Evolutionary conservation across 2,888 invertebrate species (phyloP).

Genomic region (Xylota segnis): DNA sequence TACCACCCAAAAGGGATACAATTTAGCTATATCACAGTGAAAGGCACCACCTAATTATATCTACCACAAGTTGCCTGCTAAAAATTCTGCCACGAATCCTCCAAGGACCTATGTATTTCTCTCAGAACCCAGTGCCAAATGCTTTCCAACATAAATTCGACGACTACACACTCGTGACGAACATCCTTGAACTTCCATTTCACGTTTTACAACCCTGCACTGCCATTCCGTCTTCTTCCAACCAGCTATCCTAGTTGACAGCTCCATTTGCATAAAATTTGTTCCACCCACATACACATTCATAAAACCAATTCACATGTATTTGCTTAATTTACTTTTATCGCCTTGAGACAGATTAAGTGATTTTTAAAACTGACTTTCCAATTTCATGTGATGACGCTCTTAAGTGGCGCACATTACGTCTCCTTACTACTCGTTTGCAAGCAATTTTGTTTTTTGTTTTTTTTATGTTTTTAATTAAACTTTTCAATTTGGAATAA

Average conservation of each 20-base stretch:
- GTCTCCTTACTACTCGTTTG: neutral
- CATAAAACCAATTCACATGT: slow-evolving; percentile 38
- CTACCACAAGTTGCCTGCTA: too few relatives aligned
- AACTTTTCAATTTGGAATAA: slow-evolving; percentile 60
- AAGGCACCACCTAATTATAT: too few relatives aligned
- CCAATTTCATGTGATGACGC: slow-evolving; percentile 43
- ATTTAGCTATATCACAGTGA: too few relatives aligned
- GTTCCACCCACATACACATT: neutral
- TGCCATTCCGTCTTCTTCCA: neutral
- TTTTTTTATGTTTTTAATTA: slow-evolving; percentile 59
- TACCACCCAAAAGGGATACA: too few relatives aligned
- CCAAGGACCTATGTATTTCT: too few relatives aligned
- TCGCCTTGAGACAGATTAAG: slow-evolving; percentile 32
- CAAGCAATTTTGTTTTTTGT: slow-evolving; percentile 20
- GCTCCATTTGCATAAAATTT: slow-evolving; percentile 20
- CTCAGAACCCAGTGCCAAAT: neutral
- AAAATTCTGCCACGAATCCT: too few relatives aligned
- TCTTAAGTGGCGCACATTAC: slow-evolving; percentile 48
- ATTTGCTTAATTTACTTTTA: slow-evolving; percentile 47
- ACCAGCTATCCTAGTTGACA: slow-evolving; percentile 10
- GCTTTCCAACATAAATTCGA: neutral
- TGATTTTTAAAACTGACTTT: slow-evolving; percentile 49
- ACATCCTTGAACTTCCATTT: neutral
- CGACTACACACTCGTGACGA: neutral
- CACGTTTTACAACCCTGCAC: neutral